Evolutionary conservation across 2,888 invertebrate genomes (phyloP), one percentile per base, ranked within the genome.

Genomic region (Anthophora plumipes): DNA sequence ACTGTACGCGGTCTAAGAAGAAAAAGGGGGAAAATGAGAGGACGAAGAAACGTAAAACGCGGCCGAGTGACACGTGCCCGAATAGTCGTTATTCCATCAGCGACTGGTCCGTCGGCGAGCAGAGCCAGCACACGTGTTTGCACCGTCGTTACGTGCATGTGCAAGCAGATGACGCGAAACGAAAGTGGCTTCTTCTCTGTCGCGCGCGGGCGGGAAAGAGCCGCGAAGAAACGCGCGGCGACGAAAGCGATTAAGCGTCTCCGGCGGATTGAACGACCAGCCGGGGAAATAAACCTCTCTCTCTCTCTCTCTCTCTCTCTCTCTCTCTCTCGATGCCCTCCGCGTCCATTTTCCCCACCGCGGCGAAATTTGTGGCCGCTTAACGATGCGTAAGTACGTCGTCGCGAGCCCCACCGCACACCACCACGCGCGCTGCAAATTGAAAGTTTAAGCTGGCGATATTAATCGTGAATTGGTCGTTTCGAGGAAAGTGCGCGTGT

Each of bases 31-130:
- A 14, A 48, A 37, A 67, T 4, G n/a, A 50, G 22, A 59, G 14
- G 63, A 48, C 48, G 72, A 64, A 68, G 75, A 74, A 75, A 83
- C 59, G 59, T 55, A 39, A n/a, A 70, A 61, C 31, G 39, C 63
- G 61, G 31, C 14, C 50, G 50, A 68, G 72, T 46, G 76, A 84
- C 86, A 84, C 84, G 85, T 74, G 83, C 83, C 76, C 72, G 72
- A 82, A 63, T 75, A 74, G 83, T 85, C 83, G 77, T 88, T 87
- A 80, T 77, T 85, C 87, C 82, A 85, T 85, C 85, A 86, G 72
- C 86, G 54, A 54, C 66, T 43, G 68, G 72, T 69, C 54, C 60
- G 55, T 48, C 72, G 57, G 54, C 46, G 76, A 66, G 68, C 37
- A 61, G 54, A 59, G 54, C 54, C 1, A 43, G 55, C 54, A 69